These are phyloP conservation scores for Odontophorus gujanensis DNA, from an alignment of 2,113 vertebrate genomes.

Conservation along the genomic window DNA sequence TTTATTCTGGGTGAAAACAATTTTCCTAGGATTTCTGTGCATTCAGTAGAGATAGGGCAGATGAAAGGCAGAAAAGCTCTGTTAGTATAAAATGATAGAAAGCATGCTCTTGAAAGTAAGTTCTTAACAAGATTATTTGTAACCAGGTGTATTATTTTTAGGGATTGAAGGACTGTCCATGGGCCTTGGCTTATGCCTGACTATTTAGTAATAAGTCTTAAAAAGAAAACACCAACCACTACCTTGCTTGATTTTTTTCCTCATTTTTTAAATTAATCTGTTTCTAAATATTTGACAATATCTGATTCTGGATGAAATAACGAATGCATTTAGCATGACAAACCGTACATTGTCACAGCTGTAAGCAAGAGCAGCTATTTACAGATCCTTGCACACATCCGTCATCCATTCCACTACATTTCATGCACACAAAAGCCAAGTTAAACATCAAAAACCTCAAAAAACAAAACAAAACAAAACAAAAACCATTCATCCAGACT, in stretches of 20 bases:
- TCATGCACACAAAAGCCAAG: neutral
- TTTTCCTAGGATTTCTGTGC: neutral
- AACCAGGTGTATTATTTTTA: neutral
- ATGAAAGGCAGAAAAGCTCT: neutral
- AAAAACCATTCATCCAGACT: neutral
- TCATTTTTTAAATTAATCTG: neutral
- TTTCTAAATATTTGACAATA: neutral
- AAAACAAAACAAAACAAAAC: neutral
- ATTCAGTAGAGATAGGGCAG: neutral
- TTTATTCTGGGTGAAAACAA: neutral
- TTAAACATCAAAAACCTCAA: neutral
- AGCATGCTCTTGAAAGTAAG: neutral
- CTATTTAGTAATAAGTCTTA: neutral
- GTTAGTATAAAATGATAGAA: neutral
- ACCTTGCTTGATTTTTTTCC: neutral
- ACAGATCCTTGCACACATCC: conserved; percentile 34
- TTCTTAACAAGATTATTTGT: neutral
- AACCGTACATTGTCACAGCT: neutral
- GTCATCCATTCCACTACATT: conserved; percentile 27
- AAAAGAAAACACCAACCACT: neutral
- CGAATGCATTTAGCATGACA: conserved; percentile 3
- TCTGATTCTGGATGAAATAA: conserved; percentile 7
- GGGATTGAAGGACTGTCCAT: neutral
- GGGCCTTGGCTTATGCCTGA: neutral
- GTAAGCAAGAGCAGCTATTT: conserved; percentile 42